These are phyloP conservation scores for Agonopterix alstromeriana DNA, from an alignment of 2,888 invertebrate genomes.

Conservation along the genomic window DNA sequence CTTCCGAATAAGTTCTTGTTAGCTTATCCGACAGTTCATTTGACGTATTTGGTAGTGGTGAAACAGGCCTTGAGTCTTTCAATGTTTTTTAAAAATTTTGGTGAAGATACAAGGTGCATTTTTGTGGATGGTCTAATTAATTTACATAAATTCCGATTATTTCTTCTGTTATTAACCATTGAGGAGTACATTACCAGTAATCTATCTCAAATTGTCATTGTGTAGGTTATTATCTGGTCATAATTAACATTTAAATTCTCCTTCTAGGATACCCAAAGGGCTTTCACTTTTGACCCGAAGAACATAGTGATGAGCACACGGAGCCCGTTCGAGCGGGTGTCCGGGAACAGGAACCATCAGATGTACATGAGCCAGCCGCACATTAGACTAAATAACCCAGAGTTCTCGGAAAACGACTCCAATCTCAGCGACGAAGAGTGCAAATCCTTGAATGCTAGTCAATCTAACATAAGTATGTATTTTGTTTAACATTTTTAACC, in stretches of 20 bases:
- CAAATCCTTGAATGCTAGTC: constrained; percentile 55
- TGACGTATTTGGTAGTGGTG: too few relatives aligned
- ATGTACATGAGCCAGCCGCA: constrained; percentile 48
- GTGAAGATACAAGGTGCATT: too few relatives aligned
- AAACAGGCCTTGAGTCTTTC: too few relatives aligned
- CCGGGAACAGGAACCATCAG: constrained; percentile 27
- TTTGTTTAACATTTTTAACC: neutral
- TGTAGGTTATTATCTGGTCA: neutral
- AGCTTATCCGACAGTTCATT: too few relatives aligned
- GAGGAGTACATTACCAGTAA: too few relatives aligned
- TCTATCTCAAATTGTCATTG: too few relatives aligned
- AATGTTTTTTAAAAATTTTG: too few relatives aligned
- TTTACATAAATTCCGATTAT: too few relatives aligned
- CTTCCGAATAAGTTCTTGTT: too few relatives aligned
- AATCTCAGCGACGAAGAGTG: constrained; percentile 61
- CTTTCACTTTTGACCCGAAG: constrained; percentile 51
- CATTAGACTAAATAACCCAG: constrained; percentile 38
- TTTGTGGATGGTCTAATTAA: too few relatives aligned
- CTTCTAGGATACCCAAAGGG: constrained; percentile 42
- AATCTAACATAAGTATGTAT: constrained; percentile 51
- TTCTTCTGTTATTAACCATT: too few relatives aligned
- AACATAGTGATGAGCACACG: constrained; percentile 44
- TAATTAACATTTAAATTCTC: constrained; percentile 9
- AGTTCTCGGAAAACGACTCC: constrained; percentile 62
- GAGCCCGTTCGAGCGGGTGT: constrained; percentile 26